Percentiles rank a stretch among this genome's conserved stretches.
These are phyloP conservation scores for Nomada lathburiana DNA, from an alignment of 2,888 invertebrate genomes.

Conservation along the genomic window DNA sequence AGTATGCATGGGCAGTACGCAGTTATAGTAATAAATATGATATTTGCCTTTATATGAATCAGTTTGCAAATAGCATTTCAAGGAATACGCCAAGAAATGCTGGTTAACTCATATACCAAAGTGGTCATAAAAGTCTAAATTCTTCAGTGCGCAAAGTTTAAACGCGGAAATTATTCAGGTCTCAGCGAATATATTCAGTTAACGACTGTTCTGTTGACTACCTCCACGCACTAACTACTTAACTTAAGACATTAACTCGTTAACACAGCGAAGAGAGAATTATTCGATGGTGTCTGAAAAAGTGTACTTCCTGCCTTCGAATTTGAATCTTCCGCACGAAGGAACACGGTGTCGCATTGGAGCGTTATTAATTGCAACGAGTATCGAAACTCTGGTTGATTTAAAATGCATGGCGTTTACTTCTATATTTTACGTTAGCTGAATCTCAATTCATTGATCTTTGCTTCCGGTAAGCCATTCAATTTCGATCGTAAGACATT, in stretches of 20 bases:
- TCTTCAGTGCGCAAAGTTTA: constrained; percentile 46
- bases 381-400: background rate
- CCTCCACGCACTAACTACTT: constrained; percentile 43
- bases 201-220: constrained; percentile 53
- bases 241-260: constrained; percentile 56
- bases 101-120: constrained; percentile 44
- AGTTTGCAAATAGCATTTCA: constrained; percentile 32
- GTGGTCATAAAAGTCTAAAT: constrained; percentile 47
- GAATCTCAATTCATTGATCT: background rate
- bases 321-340: background rate
- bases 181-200: constrained; percentile 50
- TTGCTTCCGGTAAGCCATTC: background rate
- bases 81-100: constrained; percentile 37
- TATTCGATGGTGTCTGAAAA: background rate
- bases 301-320: background rate
- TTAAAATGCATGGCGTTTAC: background rate
- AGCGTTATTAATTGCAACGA: background rate
- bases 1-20: background rate
- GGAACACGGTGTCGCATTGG: no score
- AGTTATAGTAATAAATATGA: constrained; percentile 18
- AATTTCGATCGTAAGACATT: background rate
- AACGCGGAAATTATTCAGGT: constrained; percentile 55
- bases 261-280: constrained; percentile 21
- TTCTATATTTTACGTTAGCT: background rate
- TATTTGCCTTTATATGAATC: constrained; percentile 32